These are phyloP conservation scores for Gallirallus australis DNA, from an alignment of 2,797 vertebrate species.

Conservation along the genomic window DNA sequence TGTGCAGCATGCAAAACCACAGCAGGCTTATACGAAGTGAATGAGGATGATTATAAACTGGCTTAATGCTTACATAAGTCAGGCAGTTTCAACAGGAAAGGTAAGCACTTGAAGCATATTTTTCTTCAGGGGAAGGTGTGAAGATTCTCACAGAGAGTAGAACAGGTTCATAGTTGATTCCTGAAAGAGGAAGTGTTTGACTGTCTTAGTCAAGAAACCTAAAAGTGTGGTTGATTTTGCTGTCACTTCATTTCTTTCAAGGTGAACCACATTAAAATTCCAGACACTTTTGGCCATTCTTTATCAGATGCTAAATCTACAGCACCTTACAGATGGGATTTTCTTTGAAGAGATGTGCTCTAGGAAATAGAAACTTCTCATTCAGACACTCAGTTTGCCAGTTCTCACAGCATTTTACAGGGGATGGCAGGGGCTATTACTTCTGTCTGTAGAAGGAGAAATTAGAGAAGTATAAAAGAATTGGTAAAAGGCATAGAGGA, in stretches of 20 bases:
- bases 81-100: not conserved
- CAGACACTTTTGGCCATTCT: not conserved
- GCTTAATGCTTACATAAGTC: not conserved
- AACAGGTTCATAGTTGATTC: not conserved
- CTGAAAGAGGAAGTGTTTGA: slow-evolving; percentile 27
- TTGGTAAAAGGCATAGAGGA: not conserved
- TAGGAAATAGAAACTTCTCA: not conserved
- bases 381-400: not conserved
- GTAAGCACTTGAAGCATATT: not conserved
- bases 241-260: slow-evolving; percentile 18
- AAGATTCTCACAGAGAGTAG: not conserved
- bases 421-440: not conserved
- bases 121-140: not conserved
- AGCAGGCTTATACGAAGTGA: not conserved
- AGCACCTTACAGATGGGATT: not conserved
- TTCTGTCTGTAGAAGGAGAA: not conserved
- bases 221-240: slow-evolving; percentile 11
- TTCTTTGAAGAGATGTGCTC: not conserved
- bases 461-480: not conserved
- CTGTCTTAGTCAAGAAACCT: not conserved
- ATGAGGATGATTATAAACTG: not conserved
- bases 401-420: not conserved
- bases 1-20: not conserved
- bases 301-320: not conserved
- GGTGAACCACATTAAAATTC: slow-evolving; percentile 45